Evolutionary conservation across 1,140 invertebrate species (phyloP).

Genomic region (Pristionchus pacificus): DNA sequence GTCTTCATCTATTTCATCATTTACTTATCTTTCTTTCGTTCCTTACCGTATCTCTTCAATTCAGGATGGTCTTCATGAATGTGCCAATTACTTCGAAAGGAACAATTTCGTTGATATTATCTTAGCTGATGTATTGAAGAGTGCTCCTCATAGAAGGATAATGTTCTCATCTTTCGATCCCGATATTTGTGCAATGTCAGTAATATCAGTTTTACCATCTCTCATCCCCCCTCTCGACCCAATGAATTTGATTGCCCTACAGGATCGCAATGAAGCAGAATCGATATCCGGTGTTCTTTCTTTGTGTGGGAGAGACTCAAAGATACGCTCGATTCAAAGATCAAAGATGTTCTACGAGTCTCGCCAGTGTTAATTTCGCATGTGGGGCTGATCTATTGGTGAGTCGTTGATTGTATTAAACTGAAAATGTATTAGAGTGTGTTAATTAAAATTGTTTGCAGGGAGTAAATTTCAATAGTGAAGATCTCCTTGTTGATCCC

Average conservation of each 20-base stretch:
- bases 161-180: constrained; percentile 57
- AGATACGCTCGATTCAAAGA: constrained; percentile 44
- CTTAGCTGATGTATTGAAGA: constrained; percentile 46
- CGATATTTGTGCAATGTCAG: constrained; percentile 57
- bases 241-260: constrained; percentile 23
- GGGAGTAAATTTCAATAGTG: constrained; percentile 55
- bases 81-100: constrained; percentile 34
- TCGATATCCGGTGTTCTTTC: constrained; percentile 55
- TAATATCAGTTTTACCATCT: constrained; percentile 1
- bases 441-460: constrained; percentile 24
- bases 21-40: too few relatives aligned
- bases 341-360: constrained; percentile 42
- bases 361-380: constrained; percentile 51
- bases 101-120: constrained; percentile 50
- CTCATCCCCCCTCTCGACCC: neutral
- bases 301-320: constrained; percentile 46
- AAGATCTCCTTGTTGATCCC: constrained; percentile 45
- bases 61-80: constrained; percentile 30
- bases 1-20: neutral
- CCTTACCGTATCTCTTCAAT: neutral
- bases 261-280: constrained; percentile 54
- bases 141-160: constrained; percentile 48
- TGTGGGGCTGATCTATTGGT: constrained; percentile 41
- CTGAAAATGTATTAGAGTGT: constrained; percentile 13
- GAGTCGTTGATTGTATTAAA: constrained; percentile 1